Evolutionary conservation across 2,888 invertebrate species (phyloP), one percentile per base, ranked within the genome.

Genomic region (Drosophila emarginata): DNA sequence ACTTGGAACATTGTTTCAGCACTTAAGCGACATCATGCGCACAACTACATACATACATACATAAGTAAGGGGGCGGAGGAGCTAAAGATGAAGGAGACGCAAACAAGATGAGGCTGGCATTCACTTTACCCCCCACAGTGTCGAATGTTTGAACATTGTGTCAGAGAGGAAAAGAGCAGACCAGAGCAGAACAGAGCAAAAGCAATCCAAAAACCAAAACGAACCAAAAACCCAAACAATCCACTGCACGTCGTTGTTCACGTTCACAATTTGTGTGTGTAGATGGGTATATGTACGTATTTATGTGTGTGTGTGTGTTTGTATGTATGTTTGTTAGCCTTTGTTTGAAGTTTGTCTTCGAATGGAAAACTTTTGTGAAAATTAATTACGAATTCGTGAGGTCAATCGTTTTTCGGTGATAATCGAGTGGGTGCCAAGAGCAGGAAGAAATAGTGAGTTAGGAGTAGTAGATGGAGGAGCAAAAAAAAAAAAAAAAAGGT

Each of bases 381-480:
- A 88, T 88, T 88, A 88, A 88, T 88, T 88, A 88, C 87, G 87
- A 87, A 88, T 87, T 88, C 87, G 87, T 87, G 87, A 87, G 87
- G 87, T 87, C 87, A 87, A 88, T 87, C 87, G 88, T 87, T 83
- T 84, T 87, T 87, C 81, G 79, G 86, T 86, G 86, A 86, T 83
- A 86, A 86, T 83, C 86, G 86, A 83, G 83, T 86, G 86, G 86
- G 82, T 82, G 82, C 81, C 79, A 85, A 74, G 75, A 72, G 67
- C 58, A 12, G 74, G 51, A 32, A 50, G 64, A 39, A 37, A 32
- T 32, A 9, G 32, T 45, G 12, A 45, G 45, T 56, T 40, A 26
- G 18, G 26, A 57, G 39, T 39, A 45, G 61, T 14, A 18, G 37
- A 23, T n/a, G 7, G 36, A 37, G 45, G 60, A 7, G 52, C 15